These are phyloP conservation scores for Nannoperca australis DNA, from an alignment of 2,797 vertebrate species.

Conservation along the genomic window DNA sequence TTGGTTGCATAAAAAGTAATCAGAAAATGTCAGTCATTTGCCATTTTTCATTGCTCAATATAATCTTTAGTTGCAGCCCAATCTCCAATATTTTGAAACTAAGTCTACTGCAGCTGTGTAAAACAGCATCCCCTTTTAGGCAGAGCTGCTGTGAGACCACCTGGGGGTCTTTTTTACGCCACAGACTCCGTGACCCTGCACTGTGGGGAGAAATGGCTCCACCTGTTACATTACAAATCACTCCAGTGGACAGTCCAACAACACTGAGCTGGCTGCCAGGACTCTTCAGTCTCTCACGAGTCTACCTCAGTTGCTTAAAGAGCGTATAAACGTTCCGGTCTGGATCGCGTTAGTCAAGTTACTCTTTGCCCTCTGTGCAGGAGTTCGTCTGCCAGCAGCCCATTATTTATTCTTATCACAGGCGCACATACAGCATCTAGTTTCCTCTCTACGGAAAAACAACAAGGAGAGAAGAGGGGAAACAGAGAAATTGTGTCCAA, in stretches of 20 bases:
- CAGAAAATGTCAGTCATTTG: not conserved
- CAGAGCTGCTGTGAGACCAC: not conserved
- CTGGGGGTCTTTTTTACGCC: not conserved
- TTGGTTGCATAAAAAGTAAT: not conserved
- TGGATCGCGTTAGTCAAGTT: not conserved
- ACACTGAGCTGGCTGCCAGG: not conserved
- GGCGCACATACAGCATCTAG: slow-evolving; percentile 4
- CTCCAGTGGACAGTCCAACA: not conserved
- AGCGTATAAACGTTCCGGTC: not conserved
- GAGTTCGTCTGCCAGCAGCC: slow-evolving; percentile 2
- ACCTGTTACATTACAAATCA: slow-evolving; percentile 44
- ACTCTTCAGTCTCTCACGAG: not conserved
- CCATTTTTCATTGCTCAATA: no score
- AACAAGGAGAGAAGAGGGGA: slow-evolving; percentile 3
- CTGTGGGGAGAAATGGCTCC: not conserved
- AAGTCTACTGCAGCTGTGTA: not conserved
- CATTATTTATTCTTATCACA: slow-evolving; percentile 40
- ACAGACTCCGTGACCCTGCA: slow-evolving; percentile 3
- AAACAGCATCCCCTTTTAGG: not conserved
- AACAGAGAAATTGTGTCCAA: not conserved
- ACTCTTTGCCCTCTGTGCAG: slow-evolving; percentile 9
- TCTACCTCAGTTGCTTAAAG: not conserved
- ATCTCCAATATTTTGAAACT: not conserved
- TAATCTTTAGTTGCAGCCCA: not conserved
- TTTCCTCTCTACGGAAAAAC: slow-evolving; percentile 32